Percentiles rank a stretch among this genome's conserved stretches.
phyloP scores from a whole-genome alignment of 2,888 invertebrate genomes.

The Drosophila vallismaia region DNA sequence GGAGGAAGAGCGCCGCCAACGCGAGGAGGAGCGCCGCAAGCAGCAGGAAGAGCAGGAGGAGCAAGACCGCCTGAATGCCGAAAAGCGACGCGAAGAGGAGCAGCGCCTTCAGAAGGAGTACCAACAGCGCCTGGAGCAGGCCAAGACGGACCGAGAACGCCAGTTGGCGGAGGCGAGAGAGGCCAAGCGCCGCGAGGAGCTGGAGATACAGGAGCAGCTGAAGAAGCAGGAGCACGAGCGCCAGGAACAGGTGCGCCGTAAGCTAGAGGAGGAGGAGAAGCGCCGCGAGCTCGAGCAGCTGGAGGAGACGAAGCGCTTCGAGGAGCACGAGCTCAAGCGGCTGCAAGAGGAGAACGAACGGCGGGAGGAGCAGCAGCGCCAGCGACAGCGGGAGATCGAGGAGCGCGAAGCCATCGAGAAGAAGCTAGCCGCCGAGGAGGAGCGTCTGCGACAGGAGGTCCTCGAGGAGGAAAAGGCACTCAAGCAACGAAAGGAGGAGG shows the following conservation, averaged over 20 bases:
- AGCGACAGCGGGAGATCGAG: conserved; percentile 79
- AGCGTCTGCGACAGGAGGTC: conserved; percentile 72
- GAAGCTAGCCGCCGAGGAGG: conserved; percentile 76
- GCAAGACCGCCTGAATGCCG: conserved; percentile 64
- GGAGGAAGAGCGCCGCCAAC: conserved; percentile 56
- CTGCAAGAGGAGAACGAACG: conserved; percentile 75
- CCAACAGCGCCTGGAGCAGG: conserved; percentile 66
- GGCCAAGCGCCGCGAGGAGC: conserved; percentile 71
- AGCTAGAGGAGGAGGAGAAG: conserved; percentile 80
- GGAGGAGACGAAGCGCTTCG: conserved; percentile 70
- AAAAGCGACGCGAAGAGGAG: conserved; percentile 71
- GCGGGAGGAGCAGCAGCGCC: conserved; percentile 70
- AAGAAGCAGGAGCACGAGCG: conserved; percentile 75
- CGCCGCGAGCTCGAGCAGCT: conserved; percentile 67
- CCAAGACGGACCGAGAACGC: conserved; percentile 74
- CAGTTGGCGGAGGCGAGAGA: conserved; percentile 75
- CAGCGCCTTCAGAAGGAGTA: conserved; percentile 72
- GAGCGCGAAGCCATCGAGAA: conserved; percentile 69
- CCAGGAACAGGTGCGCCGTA: conserved; percentile 70
- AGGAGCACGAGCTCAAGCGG: conserved; percentile 76
- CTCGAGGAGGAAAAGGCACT: conserved; percentile 67
- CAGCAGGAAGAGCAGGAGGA: conserved; percentile 66
- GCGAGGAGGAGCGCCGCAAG: conserved; percentile 59
- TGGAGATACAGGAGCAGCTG: conserved; percentile 66
- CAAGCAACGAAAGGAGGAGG: conserved; percentile 64